Percentiles rank a stretch among this genome's conserved stretches.
These are phyloP conservation scores for Nomada fabriciana DNA, from an alignment of 2,888 invertebrate species.

Conservation along the genomic window DNA sequence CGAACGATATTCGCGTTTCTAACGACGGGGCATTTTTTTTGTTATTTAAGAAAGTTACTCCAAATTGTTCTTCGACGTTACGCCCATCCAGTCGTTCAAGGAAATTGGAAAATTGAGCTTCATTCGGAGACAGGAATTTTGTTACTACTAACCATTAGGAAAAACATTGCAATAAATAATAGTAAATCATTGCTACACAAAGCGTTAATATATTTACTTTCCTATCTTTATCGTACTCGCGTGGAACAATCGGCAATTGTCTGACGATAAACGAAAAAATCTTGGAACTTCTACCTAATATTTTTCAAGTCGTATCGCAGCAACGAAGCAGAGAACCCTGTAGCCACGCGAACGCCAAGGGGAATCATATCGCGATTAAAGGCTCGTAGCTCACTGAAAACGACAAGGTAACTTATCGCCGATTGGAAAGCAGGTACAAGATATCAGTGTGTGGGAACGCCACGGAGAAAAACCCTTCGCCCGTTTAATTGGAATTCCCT, in stretches of 20 bases:
- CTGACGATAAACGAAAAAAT: background rate
- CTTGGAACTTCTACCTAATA: background rate
- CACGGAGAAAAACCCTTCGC: slow-evolving; percentile 33
- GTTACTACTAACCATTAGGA: no score
- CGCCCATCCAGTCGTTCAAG: no score
- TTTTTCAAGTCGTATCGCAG: background rate
- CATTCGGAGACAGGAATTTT: no score
- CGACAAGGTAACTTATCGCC: slow-evolving; percentile 70
- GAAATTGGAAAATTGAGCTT: no score
- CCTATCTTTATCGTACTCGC: no score
- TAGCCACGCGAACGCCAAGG: slow-evolving; percentile 39
- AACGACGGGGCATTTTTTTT: background rate
- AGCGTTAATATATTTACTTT: no score
- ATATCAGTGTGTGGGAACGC: slow-evolving; percentile 50
- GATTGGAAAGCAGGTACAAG: slow-evolving; percentile 66
- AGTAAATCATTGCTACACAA: no score
- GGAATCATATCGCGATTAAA: slow-evolving; percentile 74
- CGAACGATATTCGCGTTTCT: background rate
- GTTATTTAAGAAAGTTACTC: no score
- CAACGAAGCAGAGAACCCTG: slow-evolving; percentile 25
- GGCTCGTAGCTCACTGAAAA: slow-evolving; percentile 67
- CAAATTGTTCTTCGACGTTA: no score
- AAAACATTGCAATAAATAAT: no score
- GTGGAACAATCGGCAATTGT: no score
- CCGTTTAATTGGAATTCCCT: slow-evolving; percentile 62